These are phyloP conservation scores for Tragelaphus strepsiceros DNA, from an alignment of 2,113 vertebrate genomes.

Conservation along the genomic window DNA sequence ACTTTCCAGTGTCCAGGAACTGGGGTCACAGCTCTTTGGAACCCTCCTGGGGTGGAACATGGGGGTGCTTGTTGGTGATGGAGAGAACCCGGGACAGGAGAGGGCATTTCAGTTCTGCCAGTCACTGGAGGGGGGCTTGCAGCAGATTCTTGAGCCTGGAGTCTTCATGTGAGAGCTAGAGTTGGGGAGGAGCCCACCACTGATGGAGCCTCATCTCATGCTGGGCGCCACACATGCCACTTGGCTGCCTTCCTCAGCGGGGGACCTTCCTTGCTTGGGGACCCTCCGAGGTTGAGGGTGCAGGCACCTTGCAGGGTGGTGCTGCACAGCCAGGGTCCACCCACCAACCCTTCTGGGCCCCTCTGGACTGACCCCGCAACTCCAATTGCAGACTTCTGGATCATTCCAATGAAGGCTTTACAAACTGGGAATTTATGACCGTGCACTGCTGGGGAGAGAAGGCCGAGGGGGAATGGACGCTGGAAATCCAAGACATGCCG, in stretches of 20 bases:
- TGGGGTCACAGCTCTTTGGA: not conserved
- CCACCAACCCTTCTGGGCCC: not conserved
- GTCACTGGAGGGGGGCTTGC: not conserved
- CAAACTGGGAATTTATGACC: constrained; percentile 96
- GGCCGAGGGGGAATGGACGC: constrained; percentile 88
- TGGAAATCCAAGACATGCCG: constrained; percentile 88
- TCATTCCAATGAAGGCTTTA: constrained; percentile 90
- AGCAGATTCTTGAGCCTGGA: not conserved
- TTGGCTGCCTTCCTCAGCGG: not conserved
- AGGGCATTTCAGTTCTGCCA: not conserved
- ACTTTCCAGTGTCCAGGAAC: not conserved
- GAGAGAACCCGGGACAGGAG: not conserved
- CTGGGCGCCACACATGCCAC: not conserved
- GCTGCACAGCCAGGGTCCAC: not conserved
- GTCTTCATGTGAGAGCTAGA: not conserved
- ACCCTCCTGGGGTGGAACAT: not conserved
- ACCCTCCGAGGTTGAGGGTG: not conserved
- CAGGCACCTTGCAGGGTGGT: not conserved
- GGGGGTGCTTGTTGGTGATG: not conserved
- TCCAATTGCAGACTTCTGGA: constrained; percentile 83
- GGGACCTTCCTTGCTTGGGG: too few species aligned
- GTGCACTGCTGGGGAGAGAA: constrained; percentile 95
- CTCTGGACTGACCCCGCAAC: not conserved
- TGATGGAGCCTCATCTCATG: not conserved
- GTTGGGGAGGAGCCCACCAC: not conserved